phyloP scores from a whole-genome alignment of 2,113 vertebrate genomes.

The Anthoscopus minutus region DNA sequence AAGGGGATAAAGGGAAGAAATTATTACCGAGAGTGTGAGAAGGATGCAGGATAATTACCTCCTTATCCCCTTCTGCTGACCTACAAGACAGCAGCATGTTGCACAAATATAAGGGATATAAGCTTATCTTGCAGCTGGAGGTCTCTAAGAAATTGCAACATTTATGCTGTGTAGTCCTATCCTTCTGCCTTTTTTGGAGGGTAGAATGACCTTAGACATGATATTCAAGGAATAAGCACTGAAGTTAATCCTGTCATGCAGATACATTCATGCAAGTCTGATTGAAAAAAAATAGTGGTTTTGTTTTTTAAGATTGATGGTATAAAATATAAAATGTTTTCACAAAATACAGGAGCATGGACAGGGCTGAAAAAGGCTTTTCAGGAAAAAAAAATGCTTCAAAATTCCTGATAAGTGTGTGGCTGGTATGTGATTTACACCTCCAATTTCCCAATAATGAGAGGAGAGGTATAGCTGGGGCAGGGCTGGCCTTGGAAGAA shows the following conservation, averaged over 20 bases:
- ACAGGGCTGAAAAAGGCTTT: not conserved
- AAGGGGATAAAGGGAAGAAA: not conserved
- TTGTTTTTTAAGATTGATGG: not conserved
- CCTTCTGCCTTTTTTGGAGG: not conserved
- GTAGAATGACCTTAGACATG: not conserved
- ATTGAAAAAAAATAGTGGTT: not conserved
- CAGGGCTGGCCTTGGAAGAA: not conserved
- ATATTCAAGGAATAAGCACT: not conserved
- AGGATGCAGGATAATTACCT: not conserved
- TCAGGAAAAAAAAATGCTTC: not conserved
- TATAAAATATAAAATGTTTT: not conserved
- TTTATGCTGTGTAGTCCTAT: not conserved
- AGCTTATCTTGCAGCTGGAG: not conserved
- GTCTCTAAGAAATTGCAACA: not conserved
- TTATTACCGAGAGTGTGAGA: not conserved
- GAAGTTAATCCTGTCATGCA: not conserved
- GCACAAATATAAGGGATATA: not conserved
- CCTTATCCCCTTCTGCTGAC: not conserved
- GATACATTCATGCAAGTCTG: not conserved
- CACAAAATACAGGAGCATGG: rapidly evolving
- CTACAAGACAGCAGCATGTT: not conserved
- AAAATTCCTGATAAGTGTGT: not conserved
- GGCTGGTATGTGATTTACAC: not conserved
- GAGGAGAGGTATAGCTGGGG: not conserved
- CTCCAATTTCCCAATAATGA: rapidly evolving